Evolutionary conservation across 2,888 invertebrate genomes (phyloP), one percentile per base, ranked within the genome.

Genomic region (Pseudococcus viburni): DNA sequence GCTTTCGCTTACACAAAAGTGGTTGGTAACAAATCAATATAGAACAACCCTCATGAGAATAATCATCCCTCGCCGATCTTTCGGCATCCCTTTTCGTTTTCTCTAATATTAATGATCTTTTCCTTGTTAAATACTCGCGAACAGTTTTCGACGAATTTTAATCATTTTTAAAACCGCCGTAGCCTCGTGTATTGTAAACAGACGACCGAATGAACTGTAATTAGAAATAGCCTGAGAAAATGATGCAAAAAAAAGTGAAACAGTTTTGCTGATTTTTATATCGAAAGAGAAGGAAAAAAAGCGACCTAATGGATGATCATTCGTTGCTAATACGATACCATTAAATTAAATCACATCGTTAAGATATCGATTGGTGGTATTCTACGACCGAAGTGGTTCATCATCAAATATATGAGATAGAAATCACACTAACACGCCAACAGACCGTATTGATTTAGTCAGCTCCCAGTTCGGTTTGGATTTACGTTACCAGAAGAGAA

Each of bases 71-170:
- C 83, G 88, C 46, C 33, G 80, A 80, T 88, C 80, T 88, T 88
- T 88, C 48, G 51, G 77, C 59, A 55, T 88, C 80, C 80, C 88
- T 73, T 55, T 86, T 86, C 86, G 68, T 77, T 86, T 86, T 83
- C 88, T 64, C 73, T 77, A 48, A 88, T 88, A 88, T 88, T 88
- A 88, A 88, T 88, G 88, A 88, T 88, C 88, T 88, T 88, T 88
- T 88, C 80, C 88, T 88, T 55, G 80, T 88, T 88, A 88, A 88
- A 88, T 88, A 88, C 88, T 88, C 80, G 88, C 88, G 55, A 88
- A 88, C 77, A 83, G 88, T 88, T 80, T 88, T 77, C 26, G 77
- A 88, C 88, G 88, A 88, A 85, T 88, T 80, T 88, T 88, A 88
- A 88, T 88, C 80, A 77, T 88, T 88, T 86, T 88, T 83, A 46